Conservation (phyloP, 1,140 invertebrate genomes). For the Helicorthomorpha holstii region DNA sequence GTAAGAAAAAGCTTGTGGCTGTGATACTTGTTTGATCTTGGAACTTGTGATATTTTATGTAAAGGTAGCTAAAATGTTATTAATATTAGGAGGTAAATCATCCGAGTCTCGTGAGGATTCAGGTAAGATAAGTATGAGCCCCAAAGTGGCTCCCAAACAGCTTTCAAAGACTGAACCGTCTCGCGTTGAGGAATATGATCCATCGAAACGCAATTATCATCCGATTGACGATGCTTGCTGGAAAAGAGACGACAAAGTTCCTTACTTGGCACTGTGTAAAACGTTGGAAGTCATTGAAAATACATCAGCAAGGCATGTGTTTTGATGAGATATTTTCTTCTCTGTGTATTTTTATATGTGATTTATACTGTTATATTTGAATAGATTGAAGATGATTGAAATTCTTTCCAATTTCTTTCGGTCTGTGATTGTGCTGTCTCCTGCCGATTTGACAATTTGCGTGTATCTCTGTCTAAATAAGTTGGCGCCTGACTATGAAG, state of each 20-base stretch:
- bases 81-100: too few species aligned
- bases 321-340: neutral
- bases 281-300: slow-evolving; percentile 85
- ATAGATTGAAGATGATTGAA: slow-evolving; percentile 79
- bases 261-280: slow-evolving; percentile 76
- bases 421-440: slow-evolving; percentile 72
- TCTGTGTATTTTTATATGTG: neutral
- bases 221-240: slow-evolving; percentile 81
- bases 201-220: slow-evolving; percentile 58
- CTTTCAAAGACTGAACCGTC: too few species aligned
- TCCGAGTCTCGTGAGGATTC: too few species aligned
- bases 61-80: too few species aligned
- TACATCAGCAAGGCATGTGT: slow-evolving; percentile 43
- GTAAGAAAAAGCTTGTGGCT: too few species aligned
- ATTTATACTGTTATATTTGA: slow-evolving; percentile 4
- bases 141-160: too few species aligned
- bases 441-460: slow-evolving; percentile 71
- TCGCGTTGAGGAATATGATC: slow-evolving; percentile 58
- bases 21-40: too few species aligned
- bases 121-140: too few species aligned
- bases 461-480: slow-evolving; percentile 93
- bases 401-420: slow-evolving; percentile 86
- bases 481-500: slow-evolving; percentile 82
- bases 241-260: slow-evolving; percentile 60
- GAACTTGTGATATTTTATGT: too few species aligned